Evolutionary conservation across 2,113 vertebrate species (phyloP).

Genomic region (Antigone vipio): DNA sequence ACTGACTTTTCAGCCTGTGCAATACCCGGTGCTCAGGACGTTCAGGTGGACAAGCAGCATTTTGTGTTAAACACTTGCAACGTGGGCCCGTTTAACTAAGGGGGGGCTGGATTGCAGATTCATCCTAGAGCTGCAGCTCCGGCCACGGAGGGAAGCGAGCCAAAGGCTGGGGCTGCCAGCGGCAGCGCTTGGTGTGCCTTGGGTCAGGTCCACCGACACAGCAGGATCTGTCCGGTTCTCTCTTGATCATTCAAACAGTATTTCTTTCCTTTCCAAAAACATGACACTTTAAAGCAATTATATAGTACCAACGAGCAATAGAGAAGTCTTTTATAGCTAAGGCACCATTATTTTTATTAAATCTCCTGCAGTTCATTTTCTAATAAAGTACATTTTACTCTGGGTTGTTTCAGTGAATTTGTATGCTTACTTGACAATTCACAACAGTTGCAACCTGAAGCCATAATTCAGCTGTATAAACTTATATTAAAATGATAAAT

Average conservation of each 20-base stretch:
- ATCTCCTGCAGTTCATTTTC: neutral
- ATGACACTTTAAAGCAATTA: neutral
- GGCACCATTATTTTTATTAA: neutral
- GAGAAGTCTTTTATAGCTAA: neutral
- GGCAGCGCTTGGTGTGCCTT: neutral
- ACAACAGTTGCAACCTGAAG: neutral
- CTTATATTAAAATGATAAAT: constrained; percentile 16
- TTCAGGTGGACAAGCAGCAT: neutral
- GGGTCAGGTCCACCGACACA: neutral
- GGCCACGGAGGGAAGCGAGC: neutral
- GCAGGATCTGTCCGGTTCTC: neutral
- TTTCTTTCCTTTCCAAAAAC: neutral
- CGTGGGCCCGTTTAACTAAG: fast-evolving
- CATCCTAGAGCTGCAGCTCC: neutral
- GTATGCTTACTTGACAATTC: neutral
- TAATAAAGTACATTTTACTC: neutral
- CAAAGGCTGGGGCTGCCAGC: neutral
- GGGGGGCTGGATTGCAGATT: neutral
- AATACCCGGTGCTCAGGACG: fast-evolving
- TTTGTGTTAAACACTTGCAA: neutral
- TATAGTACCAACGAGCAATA: neutral
- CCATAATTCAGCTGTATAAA: neutral
- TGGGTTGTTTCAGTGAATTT: neutral
- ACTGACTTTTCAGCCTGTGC: neutral
- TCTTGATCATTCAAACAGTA: neutral